phyloP scores from a whole-genome alignment of 2,888 invertebrate species.

The Chironomus riparius region DNA sequence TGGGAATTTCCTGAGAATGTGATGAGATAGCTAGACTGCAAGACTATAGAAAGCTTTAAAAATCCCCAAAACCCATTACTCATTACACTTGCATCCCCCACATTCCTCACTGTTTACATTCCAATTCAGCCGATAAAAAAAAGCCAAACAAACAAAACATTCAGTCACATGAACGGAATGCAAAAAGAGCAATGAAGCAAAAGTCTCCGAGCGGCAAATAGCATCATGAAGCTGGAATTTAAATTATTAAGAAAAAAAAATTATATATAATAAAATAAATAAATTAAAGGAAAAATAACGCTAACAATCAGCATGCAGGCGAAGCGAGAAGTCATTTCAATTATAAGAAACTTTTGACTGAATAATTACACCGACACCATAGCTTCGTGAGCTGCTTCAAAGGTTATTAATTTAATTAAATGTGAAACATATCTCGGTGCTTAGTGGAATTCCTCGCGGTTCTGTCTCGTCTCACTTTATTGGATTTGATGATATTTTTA shows the following conservation, averaged over 20 bases:
- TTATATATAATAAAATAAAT: background rate
- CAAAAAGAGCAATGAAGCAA: background rate
- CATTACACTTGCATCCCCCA: too few relatives aligned
- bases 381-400: background rate
- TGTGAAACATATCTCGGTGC: background rate
- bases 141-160: too few relatives aligned
- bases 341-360: slow-evolving; percentile 18
- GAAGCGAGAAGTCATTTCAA: slow-evolving; percentile 15
- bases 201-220: background rate
- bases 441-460: too few relatives aligned
- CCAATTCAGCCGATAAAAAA: too few relatives aligned
- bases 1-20: too few relatives aligned
- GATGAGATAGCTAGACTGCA: too few relatives aligned
- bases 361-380: slow-evolving; percentile 9
- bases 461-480: too few relatives aligned
- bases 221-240: slow-evolving; percentile 1
- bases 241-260: background rate
- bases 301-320: background rate
- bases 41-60: too few relatives aligned
- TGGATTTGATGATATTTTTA: too few relatives aligned
- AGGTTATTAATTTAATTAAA: slow-evolving; percentile 22
- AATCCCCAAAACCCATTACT: too few relatives aligned
- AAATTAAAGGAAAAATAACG: background rate
- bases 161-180: background rate
- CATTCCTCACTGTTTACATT: too few relatives aligned